Evolutionary conservation across 2,888 invertebrate species (phyloP), one percentile per base, ranked within the genome.

Genomic region (Osedax fenrisi): DNA sequence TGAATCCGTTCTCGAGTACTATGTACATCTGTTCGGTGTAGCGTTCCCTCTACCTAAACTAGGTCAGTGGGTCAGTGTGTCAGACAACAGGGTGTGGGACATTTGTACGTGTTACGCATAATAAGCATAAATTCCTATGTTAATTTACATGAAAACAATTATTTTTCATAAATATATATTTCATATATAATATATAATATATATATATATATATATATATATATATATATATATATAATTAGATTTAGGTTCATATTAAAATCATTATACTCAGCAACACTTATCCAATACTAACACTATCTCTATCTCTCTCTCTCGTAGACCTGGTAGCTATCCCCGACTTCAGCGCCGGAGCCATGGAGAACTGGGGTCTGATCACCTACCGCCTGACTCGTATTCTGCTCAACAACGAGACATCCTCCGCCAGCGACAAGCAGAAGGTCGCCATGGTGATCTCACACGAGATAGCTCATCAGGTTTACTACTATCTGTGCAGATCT

Each of bases 1-100:
- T 0, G 89, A 90, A 69, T 88, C 88, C 79, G 89, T 91, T 0
- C 88, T 94, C 81, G 83, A 84, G 13, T 83, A 81, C 77, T 86
- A 85, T 77, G 85, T 85, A 75, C 76, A 82, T 1, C 84, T 83
- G 78, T 86, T 85, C 78, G 81, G 82, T 17, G 81, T 85, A 13
- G 78, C 80, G 3, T 86, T 84, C 77, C 85, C 85, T 2, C 79
- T 86, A 17, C 82, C 83, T 17, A 85, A 85, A 79, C 81, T 83
- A 79, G 85, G 85, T 84, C 78, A 68, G 75, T 59, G 3, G 13
- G 17, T 13, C 5, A 3, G n/a, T n/a, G n/a, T n/a, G n/a, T n/a
- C n/a, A n/a, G n/a, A n/a, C n/a, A n/a, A n/a, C n/a, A n/a, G n/a
- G n/a, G n/a, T n/a, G n/a, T n/a, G n/a, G n/a, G n/a, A n/a, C n/a